Base-by-base conservation (phyloP, 2,113 vertebrate species). In the Oenanthe oenanthe region DNA sequence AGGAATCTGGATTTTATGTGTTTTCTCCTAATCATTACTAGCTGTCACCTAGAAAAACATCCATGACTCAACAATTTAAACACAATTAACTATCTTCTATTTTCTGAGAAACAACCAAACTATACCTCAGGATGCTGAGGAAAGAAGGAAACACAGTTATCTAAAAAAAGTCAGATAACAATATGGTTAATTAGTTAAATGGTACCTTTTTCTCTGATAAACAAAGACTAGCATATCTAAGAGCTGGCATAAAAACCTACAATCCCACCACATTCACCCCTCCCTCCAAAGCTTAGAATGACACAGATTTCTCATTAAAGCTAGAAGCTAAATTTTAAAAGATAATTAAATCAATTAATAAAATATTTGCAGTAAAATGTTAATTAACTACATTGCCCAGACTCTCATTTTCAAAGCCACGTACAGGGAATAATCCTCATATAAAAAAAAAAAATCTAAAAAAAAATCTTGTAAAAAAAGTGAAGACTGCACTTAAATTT, bases 351-450 rank as follows among this genome's bases (percentile, higher is more conserved):
- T 62, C 38, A 40, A 82, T 65, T 89, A 34, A 83, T 47, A 93
- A 82, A 92, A 83, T 85, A 91, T 73, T 85, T 93, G 71, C 74
- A 95, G 58, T 77, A 26, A 74, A 66, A 14, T 6, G 8, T 91
- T 92, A 95, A 91, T 91, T 86, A 92, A 63, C n/a, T 63, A 5
- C 60, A 79, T 73, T 42, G 60, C 54, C 65, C 87, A 88, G 70
- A 51, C 74, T 83, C 53, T 85, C 32, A 91, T 95, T 97, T 95
- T 94, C 94, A 95, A 94, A 95, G 96, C 81, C 84, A 92, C 8
- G 4, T 91, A 96, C 92, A 93, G 67, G 89, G 85, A 96, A 96
- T 82, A 89, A 95, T 43, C 58, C 40, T 95, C 25, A 75, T 36
- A 68, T 7, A 56, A 51, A 29, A 36, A 20, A 56, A 51, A 51